Evolutionary conservation across 2,797 vertebrate genomes (phyloP).

Genomic region (Lepus oiostolus): DNA sequence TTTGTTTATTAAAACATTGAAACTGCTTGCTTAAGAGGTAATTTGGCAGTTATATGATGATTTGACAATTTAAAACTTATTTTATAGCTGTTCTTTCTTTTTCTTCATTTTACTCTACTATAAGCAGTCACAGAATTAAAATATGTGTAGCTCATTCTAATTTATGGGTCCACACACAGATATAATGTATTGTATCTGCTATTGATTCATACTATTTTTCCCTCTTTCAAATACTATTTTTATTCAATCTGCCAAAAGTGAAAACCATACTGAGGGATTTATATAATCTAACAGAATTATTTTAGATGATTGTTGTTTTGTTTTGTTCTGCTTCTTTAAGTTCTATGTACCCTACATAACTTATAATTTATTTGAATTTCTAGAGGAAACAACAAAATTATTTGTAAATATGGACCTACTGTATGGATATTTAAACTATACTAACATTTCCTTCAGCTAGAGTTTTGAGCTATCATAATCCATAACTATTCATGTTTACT

Average conservation of each 20-base stretch:
- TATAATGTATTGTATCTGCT: not conserved
- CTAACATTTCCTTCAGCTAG: not conserved
- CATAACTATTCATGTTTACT: not conserved
- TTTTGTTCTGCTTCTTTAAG: not conserved
- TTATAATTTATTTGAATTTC: slow-evolving; percentile 34
- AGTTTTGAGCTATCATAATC: not conserved
- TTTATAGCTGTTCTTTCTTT: not conserved
- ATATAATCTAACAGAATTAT: not conserved
- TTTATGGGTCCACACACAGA: not conserved
- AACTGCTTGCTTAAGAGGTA: not conserved
- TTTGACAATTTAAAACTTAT: slow-evolving; percentile 1
- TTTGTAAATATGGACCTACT: not conserved
- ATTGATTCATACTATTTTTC: not conserved
- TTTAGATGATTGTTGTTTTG: not conserved
- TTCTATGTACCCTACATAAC: not conserved
- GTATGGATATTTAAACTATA: not conserved
- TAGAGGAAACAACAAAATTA: not conserved
- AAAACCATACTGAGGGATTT: not conserved
- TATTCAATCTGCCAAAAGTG: not conserved
- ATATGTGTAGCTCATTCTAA: not conserved
- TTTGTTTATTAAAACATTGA: not conserved
- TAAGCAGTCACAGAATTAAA: not conserved
- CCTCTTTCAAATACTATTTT: not conserved
- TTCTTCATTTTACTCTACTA: not conserved
- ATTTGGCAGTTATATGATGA: not conserved